phyloP scores from a whole-genome alignment of 2,797 vertebrate genomes.

The Pachyuromys duprasi region DNA sequence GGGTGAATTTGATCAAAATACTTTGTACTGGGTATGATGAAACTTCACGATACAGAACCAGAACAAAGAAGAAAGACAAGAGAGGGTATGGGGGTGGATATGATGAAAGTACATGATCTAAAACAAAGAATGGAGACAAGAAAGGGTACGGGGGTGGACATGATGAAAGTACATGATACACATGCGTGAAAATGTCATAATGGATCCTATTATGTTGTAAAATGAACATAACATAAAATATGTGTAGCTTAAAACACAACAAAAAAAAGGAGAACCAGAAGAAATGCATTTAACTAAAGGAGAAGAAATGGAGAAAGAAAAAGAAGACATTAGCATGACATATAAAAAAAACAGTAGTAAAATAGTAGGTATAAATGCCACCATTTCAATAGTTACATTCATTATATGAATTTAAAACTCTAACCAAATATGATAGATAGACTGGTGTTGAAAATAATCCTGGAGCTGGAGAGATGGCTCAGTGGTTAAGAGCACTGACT shows the following conservation, averaged over 20 bases:
- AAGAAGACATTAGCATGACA: background rate
- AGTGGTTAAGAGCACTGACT: too few relatives aligned
- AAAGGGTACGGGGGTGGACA: background rate
- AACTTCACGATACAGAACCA: background rate
- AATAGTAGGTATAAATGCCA: background rate
- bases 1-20: background rate
- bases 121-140: background rate
- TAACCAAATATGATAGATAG: background rate
- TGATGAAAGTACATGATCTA: background rate
- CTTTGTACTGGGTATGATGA: background rate
- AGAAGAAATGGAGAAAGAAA: background rate
- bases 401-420: background rate
- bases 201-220: background rate
- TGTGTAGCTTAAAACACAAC: background rate
- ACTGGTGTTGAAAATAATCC: background rate
- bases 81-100: background rate
- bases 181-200: background rate
- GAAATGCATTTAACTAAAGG: background rate
- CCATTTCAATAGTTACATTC: background rate
- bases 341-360: background rate
- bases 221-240: background rate
- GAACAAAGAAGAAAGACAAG: background rate
- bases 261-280: background rate
- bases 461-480: too few relatives aligned
- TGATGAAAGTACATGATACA: background rate